Base-by-base conservation (phyloP, 2,888 invertebrate species). In the Troilus luridus region DNA sequence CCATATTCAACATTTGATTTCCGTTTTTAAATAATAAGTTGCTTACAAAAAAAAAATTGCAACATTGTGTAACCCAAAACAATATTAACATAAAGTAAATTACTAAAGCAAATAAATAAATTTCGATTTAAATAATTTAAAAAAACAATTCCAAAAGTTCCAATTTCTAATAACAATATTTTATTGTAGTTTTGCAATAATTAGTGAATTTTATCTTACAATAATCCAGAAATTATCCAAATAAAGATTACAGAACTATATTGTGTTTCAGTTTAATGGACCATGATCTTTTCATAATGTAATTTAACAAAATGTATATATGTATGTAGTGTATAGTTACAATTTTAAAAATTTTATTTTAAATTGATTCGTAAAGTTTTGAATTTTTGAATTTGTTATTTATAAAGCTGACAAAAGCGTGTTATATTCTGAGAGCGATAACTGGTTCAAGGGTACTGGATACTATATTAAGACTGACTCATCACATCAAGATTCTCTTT, bases 401-500 rank as follows among this genome's bases (percentile, higher is more conserved):
- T 41, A 89, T 81, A 90, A 81, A 77, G 41, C 56, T 17, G 67
- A 89, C 41, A 67, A 89, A 67, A 59, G 12, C 17, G 89, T 56
- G 24, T 41, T 77, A 27, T 89, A 27, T 60, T 89, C 67, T 64
- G 21, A 56, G 64, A 64, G 64, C 19, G 54, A 41, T 56, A 64
- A 60, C 54, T 72, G 60, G 72, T 41, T 58, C 58, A 64, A 72
- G 56, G 58, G 64, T 54, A 72, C n/a, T 62, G 58, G 59, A 58
- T 17, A 59, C 59, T 77, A 89, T 90, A 27, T 90, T 77, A 59
- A 60, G 81, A 90, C 60, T 24, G 10, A 14, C 85, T 85, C 10
- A 58, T 85, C 41, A 56, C 54, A 81, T 81, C 56, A 12, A 85
- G 56, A 54, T 56, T 58, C 21, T 58, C 12, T n/a, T 41, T 41